phyloP scores from a whole-genome alignment of 2,888 invertebrate species.

The Liopterus haemorrhoidalis region DNA sequence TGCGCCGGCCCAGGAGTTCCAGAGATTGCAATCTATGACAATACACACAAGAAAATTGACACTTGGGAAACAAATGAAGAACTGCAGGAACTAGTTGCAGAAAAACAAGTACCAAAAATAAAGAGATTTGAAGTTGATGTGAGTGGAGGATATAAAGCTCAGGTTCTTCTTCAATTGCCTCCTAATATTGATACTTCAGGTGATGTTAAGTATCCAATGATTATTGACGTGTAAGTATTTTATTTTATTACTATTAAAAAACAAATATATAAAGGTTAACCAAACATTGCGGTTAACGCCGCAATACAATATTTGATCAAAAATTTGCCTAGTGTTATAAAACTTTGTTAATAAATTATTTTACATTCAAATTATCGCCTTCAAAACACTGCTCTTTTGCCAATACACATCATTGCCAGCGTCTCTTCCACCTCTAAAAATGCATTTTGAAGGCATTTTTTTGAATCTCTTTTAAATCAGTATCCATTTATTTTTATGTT shows the following conservation, averaged over 20 bases:
- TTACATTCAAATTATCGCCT: no score
- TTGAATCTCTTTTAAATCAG: no score
- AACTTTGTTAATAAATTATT: no score
- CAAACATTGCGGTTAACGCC: background rate
- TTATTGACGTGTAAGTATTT: conserved; percentile 75
- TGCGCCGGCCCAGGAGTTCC: conserved; percentile 85
- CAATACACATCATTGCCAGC: no score
- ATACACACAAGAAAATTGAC: conserved; percentile 43
- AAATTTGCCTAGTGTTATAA: no score
- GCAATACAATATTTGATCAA: no score
- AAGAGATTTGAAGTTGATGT: conserved; percentile 59
- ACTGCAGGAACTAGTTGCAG: conserved; percentile 48
- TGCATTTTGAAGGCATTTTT: no score
- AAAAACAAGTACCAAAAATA: conserved; percentile 53
- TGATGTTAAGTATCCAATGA: conserved; percentile 68
- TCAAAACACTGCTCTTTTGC: no score
- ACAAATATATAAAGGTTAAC: background rate
- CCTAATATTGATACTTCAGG: conserved; percentile 62
- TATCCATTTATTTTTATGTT: no score
- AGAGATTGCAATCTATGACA: conserved; percentile 57
- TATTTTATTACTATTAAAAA: background rate
- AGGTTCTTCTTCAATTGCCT: conserved; percentile 70
- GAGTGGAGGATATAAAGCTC: conserved; percentile 62
- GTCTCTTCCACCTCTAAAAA: no score
- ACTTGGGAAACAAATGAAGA: conserved; percentile 66